Conservation (phyloP, 2,797 vertebrate genomes). For the Clarias pachynema region DNA sequence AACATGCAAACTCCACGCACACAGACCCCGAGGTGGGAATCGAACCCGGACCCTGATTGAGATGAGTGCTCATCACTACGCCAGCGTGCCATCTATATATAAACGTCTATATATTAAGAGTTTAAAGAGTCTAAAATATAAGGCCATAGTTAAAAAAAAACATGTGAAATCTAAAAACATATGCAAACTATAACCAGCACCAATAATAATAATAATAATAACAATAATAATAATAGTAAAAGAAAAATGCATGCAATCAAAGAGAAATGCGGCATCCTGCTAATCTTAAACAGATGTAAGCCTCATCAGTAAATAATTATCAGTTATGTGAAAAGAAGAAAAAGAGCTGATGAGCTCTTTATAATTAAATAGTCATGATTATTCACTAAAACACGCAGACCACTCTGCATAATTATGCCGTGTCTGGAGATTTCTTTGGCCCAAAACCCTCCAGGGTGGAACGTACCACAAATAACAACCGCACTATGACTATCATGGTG, state of each 20-base stretch:
- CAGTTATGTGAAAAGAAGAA: constrained; percentile 19
- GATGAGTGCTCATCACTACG: no score
- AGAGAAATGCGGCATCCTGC: background rate
- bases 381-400: constrained; percentile 59
- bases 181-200: background rate
- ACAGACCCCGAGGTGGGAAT: no score
- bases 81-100: background rate
- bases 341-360: constrained; percentile 50
- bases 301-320: constrained; percentile 48
- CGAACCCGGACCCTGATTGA: no score
- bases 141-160: background rate
- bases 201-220: background rate
- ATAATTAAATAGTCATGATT: constrained; percentile 53
- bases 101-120: background rate
- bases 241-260: background rate
- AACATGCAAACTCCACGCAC: no score
- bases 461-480: background rate
- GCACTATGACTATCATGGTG: background rate
- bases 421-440: constrained; percentile 1
- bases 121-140: background rate
- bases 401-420: constrained; percentile 46
- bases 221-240: background rate
- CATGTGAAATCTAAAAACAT: background rate
- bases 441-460: background rate
- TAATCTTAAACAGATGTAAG: constrained; percentile 42